Evolutionary conservation across 1,140 invertebrate genomes (phyloP).

Genomic region (Drosophila funebris): DNA sequence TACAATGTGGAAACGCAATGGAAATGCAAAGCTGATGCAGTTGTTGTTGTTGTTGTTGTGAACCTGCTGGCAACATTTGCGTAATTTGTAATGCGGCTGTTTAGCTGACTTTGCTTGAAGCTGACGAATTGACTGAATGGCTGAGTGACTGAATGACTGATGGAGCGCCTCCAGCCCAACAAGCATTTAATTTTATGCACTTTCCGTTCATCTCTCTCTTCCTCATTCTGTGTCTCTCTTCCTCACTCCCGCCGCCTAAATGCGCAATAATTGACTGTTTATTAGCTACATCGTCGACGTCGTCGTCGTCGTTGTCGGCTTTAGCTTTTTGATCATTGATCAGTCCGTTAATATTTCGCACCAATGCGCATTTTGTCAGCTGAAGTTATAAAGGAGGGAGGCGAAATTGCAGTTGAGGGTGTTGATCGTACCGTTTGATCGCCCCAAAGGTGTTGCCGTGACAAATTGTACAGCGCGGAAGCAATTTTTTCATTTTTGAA

Average conservation of each 20-base stretch:
- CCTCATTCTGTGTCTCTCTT: neutral
- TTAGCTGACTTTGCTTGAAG: constrained; percentile 30
- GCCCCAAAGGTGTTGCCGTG: constrained; percentile 68
- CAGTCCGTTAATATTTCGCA: constrained; percentile 62
- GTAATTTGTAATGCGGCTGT: constrained; percentile 55
- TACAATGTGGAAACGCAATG: constrained; percentile 24
- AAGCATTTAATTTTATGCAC: constrained; percentile 73
- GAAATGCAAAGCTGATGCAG: constrained; percentile 42
- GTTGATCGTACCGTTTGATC: constrained; percentile 21
- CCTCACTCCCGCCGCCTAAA: neutral
- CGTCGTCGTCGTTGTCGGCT: constrained; percentile 56
- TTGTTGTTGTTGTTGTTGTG: constrained; percentile 30
- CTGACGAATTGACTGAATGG: constrained; percentile 42
- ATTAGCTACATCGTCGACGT: constrained; percentile 63
- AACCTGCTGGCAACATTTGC: constrained; percentile 70
- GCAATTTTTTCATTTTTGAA: constrained; percentile 47
- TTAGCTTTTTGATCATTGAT: constrained; percentile 77
- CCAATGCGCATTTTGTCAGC: constrained; percentile 57
- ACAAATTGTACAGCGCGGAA: constrained; percentile 74
- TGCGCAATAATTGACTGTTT: constrained; percentile 75
- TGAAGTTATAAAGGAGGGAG: neutral
- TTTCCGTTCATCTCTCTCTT: constrained; percentile 8
- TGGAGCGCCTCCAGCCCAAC: constrained; percentile 54
- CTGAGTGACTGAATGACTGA: constrained; percentile 46
- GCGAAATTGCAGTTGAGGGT: constrained; percentile 4